phyloP scores from a whole-genome alignment of 2,113 vertebrate species.

The Phyllostomus hastatus region DNA sequence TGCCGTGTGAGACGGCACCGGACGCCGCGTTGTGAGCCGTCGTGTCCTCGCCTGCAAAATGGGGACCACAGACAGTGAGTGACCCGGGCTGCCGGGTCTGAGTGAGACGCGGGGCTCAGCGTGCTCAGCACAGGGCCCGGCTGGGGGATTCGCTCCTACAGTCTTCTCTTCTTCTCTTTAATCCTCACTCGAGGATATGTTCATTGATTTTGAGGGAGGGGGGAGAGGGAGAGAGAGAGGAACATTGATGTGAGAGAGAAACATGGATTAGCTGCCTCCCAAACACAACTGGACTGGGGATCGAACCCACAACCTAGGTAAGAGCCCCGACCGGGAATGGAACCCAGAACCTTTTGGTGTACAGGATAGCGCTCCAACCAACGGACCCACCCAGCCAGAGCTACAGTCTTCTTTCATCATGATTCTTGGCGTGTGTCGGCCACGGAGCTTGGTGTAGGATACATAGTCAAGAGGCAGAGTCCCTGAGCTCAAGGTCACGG shows the following conservation, averaged over 20 bases:
- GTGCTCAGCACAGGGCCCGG: neutral
- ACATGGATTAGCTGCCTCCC: too few species aligned
- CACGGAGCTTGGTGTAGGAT: neutral
- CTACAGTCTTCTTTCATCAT: neutral
- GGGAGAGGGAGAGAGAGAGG: too few species aligned
- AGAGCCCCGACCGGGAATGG: too few species aligned
- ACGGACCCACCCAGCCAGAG: too few species aligned
- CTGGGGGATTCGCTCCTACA: accelerated
- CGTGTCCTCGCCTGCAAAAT: neutral
- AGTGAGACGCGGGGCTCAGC: accelerated
- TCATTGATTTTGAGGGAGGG: too few species aligned
- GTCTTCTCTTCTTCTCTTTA: too few species aligned
- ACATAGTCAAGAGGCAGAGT: accelerated
- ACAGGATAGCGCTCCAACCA: too few species aligned
- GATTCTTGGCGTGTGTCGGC: neutral
- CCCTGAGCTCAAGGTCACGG: neutral
- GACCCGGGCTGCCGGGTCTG: neutral
- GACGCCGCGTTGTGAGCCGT: neutral
- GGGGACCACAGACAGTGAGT: neutral
- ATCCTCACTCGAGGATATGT: too few species aligned
- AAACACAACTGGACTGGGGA: too few species aligned
- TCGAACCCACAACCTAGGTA: too few species aligned
- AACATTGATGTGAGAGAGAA: too few species aligned
- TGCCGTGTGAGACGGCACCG: neutral
- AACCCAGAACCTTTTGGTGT: too few species aligned